Evolutionary conservation across 2,113 vertebrate species (phyloP), one percentile per base, ranked within the genome.

Genomic region (Leucosticte australis): DNA sequence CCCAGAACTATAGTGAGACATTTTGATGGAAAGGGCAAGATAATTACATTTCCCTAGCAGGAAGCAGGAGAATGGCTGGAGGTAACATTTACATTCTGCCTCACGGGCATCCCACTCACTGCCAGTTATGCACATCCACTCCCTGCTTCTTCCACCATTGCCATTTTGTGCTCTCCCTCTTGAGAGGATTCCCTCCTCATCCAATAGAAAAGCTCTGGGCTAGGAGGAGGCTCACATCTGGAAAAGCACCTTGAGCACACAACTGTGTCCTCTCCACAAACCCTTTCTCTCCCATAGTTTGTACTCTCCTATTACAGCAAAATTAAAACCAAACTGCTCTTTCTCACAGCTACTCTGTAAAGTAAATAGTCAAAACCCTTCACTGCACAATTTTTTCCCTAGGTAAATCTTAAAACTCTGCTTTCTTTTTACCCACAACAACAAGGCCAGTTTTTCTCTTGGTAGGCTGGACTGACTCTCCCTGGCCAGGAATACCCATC

Each of bases 31-130:
- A 95, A 90, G 82, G 79, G 85, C 90, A 94, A 21, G 90, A 73
- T 90, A 92, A 92, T 96, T 96, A 60, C 26, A 11, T 31, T 91
- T 90, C 70, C 73, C 70, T 35, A 19, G 41, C 62, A 92, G 78
- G 63, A 94, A 92, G 57, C 50, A 60, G 53, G 21, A 82, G 74
- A 65, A 91, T 23, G 87, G 67, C 69, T 96, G 62, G 53, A 85
- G 53, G 77, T 95, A 95, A 92, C 81, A 92, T 96, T 95, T 94
- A 95, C 91, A 90, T 89, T 94, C 70, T 0, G 0, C 50, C 90
- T 94, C 73, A 31, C 27, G 84, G 91, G 78, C 91, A 85, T 87
- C 88, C 75, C 31, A 62, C 65, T 95, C 49, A 3, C 68, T 67
- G 55, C 64, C 11, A 9, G n/a, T 63, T 93, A 69, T 85, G 71